These are phyloP conservation scores for Prosopocoilus inquinatus DNA, from an alignment of 2,888 invertebrate genomes.

Conservation along the genomic window DNA sequence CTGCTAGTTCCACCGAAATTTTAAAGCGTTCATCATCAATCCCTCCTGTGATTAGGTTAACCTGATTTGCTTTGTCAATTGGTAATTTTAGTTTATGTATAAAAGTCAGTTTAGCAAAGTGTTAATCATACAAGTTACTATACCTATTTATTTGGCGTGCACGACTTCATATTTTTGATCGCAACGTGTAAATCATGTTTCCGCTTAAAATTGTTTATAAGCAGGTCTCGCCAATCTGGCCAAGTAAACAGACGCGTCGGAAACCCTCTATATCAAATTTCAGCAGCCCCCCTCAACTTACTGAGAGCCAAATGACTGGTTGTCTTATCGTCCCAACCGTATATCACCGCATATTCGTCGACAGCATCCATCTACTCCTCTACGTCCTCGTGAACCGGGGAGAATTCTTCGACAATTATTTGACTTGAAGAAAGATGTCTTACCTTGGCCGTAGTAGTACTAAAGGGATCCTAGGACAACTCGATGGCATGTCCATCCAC, in stretches of 20 bases:
- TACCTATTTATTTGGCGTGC: background rate
- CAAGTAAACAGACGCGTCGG: constrained; percentile 28
- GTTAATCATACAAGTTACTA: constrained; percentile 4
- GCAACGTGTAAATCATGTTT: constrained; percentile 24
- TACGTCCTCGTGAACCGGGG: background rate
- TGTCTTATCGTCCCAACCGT: background rate
- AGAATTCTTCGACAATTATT: background rate
- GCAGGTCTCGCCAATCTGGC: constrained; percentile 32
- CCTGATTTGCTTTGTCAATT: background rate
- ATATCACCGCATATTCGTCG: background rate
- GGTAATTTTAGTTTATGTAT: constrained; percentile 5
- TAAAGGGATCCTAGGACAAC: no score
- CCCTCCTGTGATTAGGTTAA: constrained; percentile 9
- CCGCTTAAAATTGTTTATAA: constrained; percentile 28
- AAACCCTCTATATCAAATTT: constrained; percentile 29
- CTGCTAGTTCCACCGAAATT: constrained; percentile 4
- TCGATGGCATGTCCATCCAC: no score
- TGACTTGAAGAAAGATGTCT: no score
- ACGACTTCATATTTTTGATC: background rate
- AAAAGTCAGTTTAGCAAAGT: constrained; percentile 4
- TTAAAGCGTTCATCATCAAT: constrained; percentile 4
- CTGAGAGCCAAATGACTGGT: constrained; percentile 22
- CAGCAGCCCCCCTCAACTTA: constrained; percentile 28
- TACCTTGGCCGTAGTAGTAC: no score
- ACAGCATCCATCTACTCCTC: background rate